A percentile compares a stretch with the other conserved stretches of the same genome.
These are phyloP conservation scores for Pristiophorus japonicus DNA, from an alignment of 2,113 vertebrate genomes.

Conservation along the genomic window DNA sequence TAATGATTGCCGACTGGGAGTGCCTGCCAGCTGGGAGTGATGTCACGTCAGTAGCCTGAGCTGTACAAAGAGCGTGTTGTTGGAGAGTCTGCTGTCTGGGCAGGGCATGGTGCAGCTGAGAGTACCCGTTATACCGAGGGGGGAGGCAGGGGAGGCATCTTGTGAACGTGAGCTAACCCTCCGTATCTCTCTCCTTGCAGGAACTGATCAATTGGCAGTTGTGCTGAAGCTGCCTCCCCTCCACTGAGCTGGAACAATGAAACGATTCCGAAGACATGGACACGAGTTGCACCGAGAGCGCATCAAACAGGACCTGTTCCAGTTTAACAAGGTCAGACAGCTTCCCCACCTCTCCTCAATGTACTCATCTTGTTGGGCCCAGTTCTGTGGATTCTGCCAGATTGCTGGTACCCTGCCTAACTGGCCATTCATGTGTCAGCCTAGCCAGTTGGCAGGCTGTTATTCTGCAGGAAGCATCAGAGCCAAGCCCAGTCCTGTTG, in stretches of 20 bases:
- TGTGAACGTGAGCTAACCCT: neutral
- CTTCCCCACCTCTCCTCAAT: neutral
- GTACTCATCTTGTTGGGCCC: slow-evolving; percentile 39
- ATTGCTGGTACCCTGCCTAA: neutral
- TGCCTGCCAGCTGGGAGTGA: neutral
- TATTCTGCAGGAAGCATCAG: neutral
- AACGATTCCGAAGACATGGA: slow-evolving; percentile 84
- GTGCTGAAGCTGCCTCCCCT: slow-evolving; percentile 13
- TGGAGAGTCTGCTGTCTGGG: neutral
- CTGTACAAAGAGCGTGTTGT: neutral
- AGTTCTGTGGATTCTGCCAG: neutral
- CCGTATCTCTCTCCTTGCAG: neutral
- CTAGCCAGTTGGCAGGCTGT: neutral
- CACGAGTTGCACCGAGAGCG: slow-evolving; percentile 81
- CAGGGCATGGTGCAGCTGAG: neutral
- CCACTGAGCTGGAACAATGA: slow-evolving; percentile 64
- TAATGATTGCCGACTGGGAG: slow-evolving; percentile 7
- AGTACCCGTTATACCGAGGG: too few species aligned
- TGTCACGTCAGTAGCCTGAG: neutral
- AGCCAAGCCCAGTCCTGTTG: neutral
- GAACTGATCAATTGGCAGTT: neutral
- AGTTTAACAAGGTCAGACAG: slow-evolving; percentile 81
- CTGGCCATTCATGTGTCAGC: neutral
- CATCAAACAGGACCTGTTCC: slow-evolving; percentile 86
- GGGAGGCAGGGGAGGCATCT: neutral